Base-by-base conservation (phyloP, 2,888 invertebrate species). In the Aphidius colemani region DNA sequence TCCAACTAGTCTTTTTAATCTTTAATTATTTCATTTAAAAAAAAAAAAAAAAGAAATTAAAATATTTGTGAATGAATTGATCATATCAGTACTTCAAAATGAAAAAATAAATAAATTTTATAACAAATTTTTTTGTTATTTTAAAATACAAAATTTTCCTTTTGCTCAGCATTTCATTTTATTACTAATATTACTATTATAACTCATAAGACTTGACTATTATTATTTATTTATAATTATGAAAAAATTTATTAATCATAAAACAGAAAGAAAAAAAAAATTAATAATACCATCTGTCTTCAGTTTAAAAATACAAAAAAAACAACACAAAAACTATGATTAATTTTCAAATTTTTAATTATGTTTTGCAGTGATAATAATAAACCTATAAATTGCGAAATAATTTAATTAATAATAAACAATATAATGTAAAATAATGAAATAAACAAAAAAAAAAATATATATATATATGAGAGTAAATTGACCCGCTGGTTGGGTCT, bases 401-500 rank as follows among this genome's bases (percentile, higher is more conserved):
- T 30, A 30, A 30, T 30, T 30, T 2, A 30, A 30, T 30, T 2
- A 30, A 57, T 30, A 39, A 40, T 44, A 39, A 46, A 43, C n/a
- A 57, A 46, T 44, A 10, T 7, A 56, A 56, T 39, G 5, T 30
- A 45, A 30, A 45, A 30, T 30, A 30, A 30, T 30, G 46, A 46
- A 13, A 11, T 48, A 13, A 13, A 18, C 13, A 7, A 13, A 48
- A 48, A 48, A 48, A 11, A 48, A 48, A 7, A 56, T 56, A 45
- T 10, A 30, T 44, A 50, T 51, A 46, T 45, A 10, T 9, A 6
- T 56, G 45, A 56, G 18, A 57, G 57, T 30, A 13, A 13, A 13
- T 45, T 39, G 57, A 61, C 61, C 61, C 53, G 53, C 61, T 61
- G 61, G 53, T 61, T 61, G 53, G 53, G 53, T 61, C 49, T 30